Percentiles rank a stretch among this genome's conserved stretches.
These are phyloP conservation scores for Rhodinocichla rosea DNA, from an alignment of 2,113 vertebrate genomes.

Conservation along the genomic window DNA sequence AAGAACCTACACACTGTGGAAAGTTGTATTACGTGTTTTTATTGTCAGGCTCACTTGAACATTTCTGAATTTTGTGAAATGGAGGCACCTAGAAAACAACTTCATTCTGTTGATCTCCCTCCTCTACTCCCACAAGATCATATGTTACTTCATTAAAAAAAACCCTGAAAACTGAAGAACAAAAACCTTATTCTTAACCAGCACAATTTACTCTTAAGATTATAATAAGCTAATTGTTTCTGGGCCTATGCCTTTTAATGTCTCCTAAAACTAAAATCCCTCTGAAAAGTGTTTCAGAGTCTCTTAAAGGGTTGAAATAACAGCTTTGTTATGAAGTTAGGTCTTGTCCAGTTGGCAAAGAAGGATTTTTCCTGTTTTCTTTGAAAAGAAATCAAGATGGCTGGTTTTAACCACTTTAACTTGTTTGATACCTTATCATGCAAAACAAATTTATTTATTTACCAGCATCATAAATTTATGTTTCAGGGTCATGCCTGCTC, in stretches of 20 bases:
- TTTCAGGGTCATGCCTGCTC: neutral
- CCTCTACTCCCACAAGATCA: neutral
- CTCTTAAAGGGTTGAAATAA: neutral
- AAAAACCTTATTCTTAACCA: neutral
- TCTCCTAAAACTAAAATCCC: neutral
- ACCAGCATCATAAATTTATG: slow-evolving; percentile 13
- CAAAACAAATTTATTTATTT: slow-evolving; percentile 46
- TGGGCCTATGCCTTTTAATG: neutral
- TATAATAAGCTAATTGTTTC: neutral
- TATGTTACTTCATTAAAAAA: neutral
- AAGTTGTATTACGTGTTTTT: neutral
- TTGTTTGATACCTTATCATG: slow-evolving; percentile 19
- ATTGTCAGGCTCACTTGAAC: neutral
- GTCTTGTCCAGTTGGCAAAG: neutral
- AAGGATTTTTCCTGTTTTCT: slow-evolving; percentile 27
- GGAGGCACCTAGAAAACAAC: neutral
- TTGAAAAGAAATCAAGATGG: slow-evolving; percentile 20
- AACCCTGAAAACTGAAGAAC: neutral
- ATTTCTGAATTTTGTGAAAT: neutral
- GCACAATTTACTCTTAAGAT: neutral
- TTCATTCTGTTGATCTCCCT: neutral
- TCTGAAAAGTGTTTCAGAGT: neutral
- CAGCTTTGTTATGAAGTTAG: slow-evolving; percentile 10
- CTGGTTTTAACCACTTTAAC: slow-evolving; percentile 42
- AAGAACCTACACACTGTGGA: neutral